A percentile compares a stretch with the other conserved stretches of the same genome.
These are phyloP conservation scores for Catamblyrhynchus diadema DNA, from an alignment of 2,797 vertebrate species.

Conservation along the genomic window DNA sequence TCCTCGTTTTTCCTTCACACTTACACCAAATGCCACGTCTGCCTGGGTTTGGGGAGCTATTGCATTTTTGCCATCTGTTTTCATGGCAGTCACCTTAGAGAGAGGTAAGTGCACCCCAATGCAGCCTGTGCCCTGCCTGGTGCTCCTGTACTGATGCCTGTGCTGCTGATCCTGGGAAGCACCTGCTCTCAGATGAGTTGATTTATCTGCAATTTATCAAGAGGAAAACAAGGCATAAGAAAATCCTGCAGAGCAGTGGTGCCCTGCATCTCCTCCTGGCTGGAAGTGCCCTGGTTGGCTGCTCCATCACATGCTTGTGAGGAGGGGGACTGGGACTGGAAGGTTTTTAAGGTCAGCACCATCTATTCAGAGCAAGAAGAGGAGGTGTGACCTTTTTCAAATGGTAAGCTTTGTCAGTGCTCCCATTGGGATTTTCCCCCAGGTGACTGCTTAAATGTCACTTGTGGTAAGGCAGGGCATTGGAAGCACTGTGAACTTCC, in stretches of 20 bases:
- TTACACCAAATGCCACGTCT: background rate
- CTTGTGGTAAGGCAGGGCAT: background rate
- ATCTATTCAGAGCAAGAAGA: slow-evolving; percentile 46
- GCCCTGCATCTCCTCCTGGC: background rate
- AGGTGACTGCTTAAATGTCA: slow-evolving; percentile 66
- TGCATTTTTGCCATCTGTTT: background rate
- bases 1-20: background rate
- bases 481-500: background rate
- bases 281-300: background rate
- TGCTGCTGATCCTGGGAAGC: background rate
- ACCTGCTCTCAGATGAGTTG: background rate
- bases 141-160: background rate
- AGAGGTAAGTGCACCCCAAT: background rate
- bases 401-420: slow-evolving; percentile 51
- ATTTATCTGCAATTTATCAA: background rate
- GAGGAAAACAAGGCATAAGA: background rate
- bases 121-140: background rate
- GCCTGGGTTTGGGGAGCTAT: background rate
- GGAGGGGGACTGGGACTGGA: background rate
- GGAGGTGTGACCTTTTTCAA: slow-evolving; percentile 69
- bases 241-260: background rate
- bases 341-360: slow-evolving; percentile 61
- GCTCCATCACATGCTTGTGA: background rate
- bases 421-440: slow-evolving; percentile 61
- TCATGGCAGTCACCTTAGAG: background rate